Evolutionary conservation across 1,140 invertebrate genomes (phyloP).

Genomic region (Trichonephila clavipes): DNA sequence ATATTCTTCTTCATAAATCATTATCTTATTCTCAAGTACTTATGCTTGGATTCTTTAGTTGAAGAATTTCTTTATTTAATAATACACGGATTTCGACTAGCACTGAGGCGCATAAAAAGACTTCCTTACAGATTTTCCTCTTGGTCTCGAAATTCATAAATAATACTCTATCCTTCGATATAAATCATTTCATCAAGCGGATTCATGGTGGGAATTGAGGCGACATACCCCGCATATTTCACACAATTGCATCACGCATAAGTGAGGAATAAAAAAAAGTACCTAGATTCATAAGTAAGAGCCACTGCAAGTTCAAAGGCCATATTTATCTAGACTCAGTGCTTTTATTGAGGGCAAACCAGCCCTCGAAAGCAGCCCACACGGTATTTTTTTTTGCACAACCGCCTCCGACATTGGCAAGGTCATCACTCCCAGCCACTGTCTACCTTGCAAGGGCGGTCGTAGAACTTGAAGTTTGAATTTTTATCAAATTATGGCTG

Average conservation of each 20-base stretch:
- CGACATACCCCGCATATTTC: not conserved
- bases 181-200: not conserved
- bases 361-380: slow-evolving; percentile 17
- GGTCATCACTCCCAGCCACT: slow-evolving; percentile 49
- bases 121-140: too few species aligned
- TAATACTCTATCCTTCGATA: not conserved
- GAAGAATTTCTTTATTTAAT: too few species aligned
- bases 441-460: slow-evolving; percentile 71
- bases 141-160: not conserved
- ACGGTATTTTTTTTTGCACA: not conserved
- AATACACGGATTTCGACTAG: too few species aligned
- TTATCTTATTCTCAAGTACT: too few species aligned
- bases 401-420: slow-evolving; percentile 22
- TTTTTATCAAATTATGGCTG: too few species aligned
- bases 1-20: too few species aligned
- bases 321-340: slow-evolving; percentile 22
- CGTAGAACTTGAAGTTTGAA: not conserved
- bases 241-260: not conserved
- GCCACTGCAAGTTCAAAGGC: slow-evolving; percentile 54
- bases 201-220: not conserved
- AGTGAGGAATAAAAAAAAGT: not conserved
- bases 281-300: not conserved
- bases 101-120: too few species aligned
- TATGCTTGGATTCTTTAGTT: too few species aligned
- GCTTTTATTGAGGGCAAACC: slow-evolving; percentile 41